Percentiles rank a stretch among this genome's conserved stretches.
Conservation (phyloP, 2,113 vertebrate species). For the Eublepharis macularius region DNA sequence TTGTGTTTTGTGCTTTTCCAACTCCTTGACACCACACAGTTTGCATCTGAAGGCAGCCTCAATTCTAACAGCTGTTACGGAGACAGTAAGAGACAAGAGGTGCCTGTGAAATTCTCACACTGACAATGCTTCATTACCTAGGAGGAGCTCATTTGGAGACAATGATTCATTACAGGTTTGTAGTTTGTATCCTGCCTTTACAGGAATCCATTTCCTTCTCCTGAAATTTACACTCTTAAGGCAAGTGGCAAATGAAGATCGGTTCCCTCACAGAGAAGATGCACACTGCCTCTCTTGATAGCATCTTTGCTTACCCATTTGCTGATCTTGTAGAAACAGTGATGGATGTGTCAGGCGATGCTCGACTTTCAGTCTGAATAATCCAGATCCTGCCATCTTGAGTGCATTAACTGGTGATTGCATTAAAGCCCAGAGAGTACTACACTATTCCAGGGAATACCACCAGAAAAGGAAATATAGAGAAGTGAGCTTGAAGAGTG, state of each 20-base stretch:
- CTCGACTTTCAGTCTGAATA: neutral
- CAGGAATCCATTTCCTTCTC: neutral
- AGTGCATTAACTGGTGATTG: neutral
- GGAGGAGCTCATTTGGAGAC: conserved; percentile 4
- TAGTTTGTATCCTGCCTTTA: neutral
- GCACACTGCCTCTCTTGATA: neutral
- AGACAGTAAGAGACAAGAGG: neutral
- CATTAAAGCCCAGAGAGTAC: neutral
- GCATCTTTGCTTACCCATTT: neutral
- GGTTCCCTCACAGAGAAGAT: neutral
- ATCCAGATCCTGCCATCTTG: neutral
- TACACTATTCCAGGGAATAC: too few species aligned
- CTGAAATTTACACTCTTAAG: neutral
- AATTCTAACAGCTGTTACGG: neutral
- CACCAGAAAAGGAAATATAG: too few species aligned
- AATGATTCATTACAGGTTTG: conserved; percentile 17
- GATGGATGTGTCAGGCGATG: neutral
- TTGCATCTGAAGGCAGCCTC: neutral
- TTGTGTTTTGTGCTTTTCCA: neutral
- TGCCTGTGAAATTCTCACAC: neutral
- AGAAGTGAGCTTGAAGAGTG: too few species aligned
- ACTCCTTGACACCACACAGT: neutral
- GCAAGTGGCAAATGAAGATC: neutral
- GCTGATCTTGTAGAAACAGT: neutral
- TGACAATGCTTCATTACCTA: conserved; percentile 26